These are phyloP conservation scores for Drosophila setifemur DNA, from an alignment of 1,140 invertebrate species.

Conservation along the genomic window DNA sequence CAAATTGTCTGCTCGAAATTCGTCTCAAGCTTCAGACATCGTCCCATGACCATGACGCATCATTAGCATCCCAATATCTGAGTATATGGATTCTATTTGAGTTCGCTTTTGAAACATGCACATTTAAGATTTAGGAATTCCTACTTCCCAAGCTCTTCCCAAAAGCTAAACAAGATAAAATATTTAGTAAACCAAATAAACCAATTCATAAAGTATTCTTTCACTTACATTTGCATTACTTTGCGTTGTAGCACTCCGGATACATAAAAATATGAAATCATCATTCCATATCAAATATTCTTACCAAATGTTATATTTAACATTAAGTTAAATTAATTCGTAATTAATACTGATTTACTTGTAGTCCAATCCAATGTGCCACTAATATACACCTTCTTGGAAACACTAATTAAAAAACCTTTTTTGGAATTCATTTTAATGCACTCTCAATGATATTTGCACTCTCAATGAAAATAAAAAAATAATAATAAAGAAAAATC, in stretches of 20 bases:
- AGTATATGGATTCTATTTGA: neutral
- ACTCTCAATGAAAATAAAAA: too few relatives aligned
- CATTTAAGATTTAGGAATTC: neutral
- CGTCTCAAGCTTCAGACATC: constrained; percentile 18
- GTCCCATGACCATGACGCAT: constrained; percentile 42
- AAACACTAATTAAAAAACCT: too few relatives aligned
- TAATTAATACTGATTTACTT: too few relatives aligned
- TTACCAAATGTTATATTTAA: neutral
- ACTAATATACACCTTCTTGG: too few relatives aligned
- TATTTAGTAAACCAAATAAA: too few relatives aligned
- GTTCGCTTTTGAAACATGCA: neutral
- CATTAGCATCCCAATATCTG: constrained; percentile 44
- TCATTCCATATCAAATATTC: neutral
- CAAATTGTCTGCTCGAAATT: constrained; percentile 69
- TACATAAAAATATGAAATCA: neutral
- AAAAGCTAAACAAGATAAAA: neutral
- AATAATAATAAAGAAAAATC: too few relatives aligned
- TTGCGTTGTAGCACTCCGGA: neutral
- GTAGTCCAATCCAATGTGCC: too few relatives aligned
- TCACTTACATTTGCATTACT: neutral
- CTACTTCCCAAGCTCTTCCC: neutral
- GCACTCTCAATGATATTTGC: too few relatives aligned
- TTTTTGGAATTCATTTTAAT: too few relatives aligned
- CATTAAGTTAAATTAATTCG: too few relatives aligned
- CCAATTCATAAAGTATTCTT: neutral